Percentiles rank a stretch among this genome's conserved stretches.
Evolutionary conservation across 2,113 vertebrate species (phyloP).

Genomic region (Suricata suricatta): DNA sequence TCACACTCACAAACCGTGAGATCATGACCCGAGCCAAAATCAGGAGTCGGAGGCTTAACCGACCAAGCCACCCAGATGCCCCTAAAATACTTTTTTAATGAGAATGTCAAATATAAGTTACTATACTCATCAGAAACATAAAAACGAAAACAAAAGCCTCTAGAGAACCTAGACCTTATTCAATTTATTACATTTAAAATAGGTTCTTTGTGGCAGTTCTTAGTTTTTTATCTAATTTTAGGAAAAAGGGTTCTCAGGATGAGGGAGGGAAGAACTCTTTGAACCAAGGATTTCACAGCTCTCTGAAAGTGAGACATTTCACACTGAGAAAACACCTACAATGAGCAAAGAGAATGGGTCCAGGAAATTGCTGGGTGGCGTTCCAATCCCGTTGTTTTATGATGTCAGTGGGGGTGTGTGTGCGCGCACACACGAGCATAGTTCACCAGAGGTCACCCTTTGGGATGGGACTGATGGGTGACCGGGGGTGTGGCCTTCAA

Average conservation of each 20-base stretch:
- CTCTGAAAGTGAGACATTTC: neutral
- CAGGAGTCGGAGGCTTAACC: too few species aligned
- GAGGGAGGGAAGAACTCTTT: neutral
- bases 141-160: neutral
- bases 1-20: too few species aligned
- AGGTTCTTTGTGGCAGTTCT: neutral
- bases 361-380: neutral
- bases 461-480: neutral
- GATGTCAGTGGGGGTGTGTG: neutral
- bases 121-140: neutral
- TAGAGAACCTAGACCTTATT: neutral
- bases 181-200: neutral
- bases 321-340: neutral
- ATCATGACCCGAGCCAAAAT: too few species aligned
- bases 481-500: too few species aligned
- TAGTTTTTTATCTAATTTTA: neutral
- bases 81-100: neutral
- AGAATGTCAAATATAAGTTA: accelerated
- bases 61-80: too few species aligned
- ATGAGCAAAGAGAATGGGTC: neutral
- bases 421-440: too few species aligned
- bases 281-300: neutral
- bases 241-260: neutral
- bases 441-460: neutral
- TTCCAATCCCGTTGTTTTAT: neutral